phyloP scores from a whole-genome alignment of 2,888 invertebrate genomes.

The Caenorhabditis sp. region DNA sequence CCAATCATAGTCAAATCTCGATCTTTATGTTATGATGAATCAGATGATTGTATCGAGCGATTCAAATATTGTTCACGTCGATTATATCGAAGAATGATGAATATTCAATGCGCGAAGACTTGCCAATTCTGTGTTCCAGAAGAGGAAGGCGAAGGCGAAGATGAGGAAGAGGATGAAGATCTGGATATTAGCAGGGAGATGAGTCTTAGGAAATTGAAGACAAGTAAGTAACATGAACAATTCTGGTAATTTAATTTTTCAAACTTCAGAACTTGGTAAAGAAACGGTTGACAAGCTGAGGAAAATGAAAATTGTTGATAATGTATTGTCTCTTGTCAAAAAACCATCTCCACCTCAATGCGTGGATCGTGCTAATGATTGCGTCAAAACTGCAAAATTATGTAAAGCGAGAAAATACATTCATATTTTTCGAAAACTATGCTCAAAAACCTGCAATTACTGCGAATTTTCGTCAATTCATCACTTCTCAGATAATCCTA shows the following conservation, averaged over 20 bases:
- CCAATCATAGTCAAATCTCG: neutral
- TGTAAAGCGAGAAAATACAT: constrained; percentile 22
- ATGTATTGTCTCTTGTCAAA: constrained; percentile 16
- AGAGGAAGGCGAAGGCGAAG: constrained; percentile 24
- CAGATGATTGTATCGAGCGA: constrained; percentile 27
- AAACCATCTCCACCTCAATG: constrained; percentile 11
- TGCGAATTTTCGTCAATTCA: constrained; percentile 10
- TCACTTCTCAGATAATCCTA: neutral
- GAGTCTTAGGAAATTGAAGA: constrained; percentile 11
- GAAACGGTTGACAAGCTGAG: constrained; percentile 26
- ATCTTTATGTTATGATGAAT: constrained; percentile 13
- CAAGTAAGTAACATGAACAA: constrained; percentile 12
- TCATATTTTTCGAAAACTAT: constrained; percentile 21
- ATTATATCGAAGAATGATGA: constrained; percentile 28
- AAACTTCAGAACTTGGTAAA: constrained; percentile 24
- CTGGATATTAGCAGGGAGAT: constrained; percentile 17
- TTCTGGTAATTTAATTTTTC: too few species aligned
- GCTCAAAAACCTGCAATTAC: constrained; percentile 33
- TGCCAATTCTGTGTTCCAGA: constrained; percentile 34
- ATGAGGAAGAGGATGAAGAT: neutral
- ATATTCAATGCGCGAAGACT: constrained; percentile 22
- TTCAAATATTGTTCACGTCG: constrained; percentile 19
- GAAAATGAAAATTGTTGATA: constrained; percentile 25
- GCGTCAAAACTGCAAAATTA: constrained; percentile 17
- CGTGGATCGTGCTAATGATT: constrained; percentile 25